These are phyloP conservation scores for Luehdorfia chinensis DNA, from an alignment of 1,140 invertebrate species.

Conservation along the genomic window DNA sequence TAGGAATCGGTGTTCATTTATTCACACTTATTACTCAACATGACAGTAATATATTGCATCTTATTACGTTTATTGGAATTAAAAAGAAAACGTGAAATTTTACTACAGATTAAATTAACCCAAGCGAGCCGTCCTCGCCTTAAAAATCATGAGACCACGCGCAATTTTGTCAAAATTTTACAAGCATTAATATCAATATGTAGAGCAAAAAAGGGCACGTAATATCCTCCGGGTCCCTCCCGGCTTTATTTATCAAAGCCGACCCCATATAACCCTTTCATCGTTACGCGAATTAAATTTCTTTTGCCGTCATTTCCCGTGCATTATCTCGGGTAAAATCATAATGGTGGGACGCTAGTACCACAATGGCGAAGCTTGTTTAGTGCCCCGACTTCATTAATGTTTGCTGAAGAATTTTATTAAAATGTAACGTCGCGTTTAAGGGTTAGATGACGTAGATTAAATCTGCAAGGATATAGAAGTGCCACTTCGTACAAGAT, in stretches of 20 bases:
- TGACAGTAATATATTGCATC: no score
- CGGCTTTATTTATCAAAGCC: constrained; percentile 65
- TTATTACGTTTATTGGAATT: no score
- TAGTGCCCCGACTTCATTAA: constrained; percentile 59
- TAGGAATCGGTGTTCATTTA: no score
- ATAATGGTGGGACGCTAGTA: constrained; percentile 56
- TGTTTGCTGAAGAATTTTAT: constrained; percentile 73
- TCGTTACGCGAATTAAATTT: constrained; percentile 75
- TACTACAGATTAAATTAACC: no score
- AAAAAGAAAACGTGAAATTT: no score
- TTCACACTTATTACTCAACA: no score
- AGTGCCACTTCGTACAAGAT: no score
- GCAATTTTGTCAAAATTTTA: constrained; percentile 73
- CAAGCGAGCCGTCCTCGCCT: no score
- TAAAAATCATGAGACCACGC: no score
- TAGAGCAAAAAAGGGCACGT: constrained; percentile 65
- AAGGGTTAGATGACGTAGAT: constrained; percentile 38
- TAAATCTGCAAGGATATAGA: no score
- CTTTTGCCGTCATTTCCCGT: constrained; percentile 76
- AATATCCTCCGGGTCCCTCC: constrained; percentile 61
- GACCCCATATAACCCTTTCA: constrained; percentile 71
- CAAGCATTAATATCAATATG: constrained; percentile 75
- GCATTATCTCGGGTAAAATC: constrained; percentile 73
- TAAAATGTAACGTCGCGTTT: constrained; percentile 69
- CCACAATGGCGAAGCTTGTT: constrained; percentile 63